These are phyloP conservation scores for Lepus townsendii DNA, from an alignment of 2,797 vertebrate species.

Conservation along the genomic window DNA sequence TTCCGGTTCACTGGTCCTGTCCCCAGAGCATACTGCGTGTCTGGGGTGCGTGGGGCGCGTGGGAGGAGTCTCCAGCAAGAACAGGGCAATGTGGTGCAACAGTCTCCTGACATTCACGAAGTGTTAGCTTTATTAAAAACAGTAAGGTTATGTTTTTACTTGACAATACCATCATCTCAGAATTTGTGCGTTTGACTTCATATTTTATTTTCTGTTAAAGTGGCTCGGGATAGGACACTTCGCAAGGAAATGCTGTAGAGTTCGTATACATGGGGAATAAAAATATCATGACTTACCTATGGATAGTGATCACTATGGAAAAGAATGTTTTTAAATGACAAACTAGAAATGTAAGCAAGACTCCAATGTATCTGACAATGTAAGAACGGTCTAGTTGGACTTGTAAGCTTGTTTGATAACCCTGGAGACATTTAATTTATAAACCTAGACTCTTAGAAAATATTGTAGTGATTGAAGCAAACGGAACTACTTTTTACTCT, in stretches of 20 bases:
- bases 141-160: constrained; percentile 5
- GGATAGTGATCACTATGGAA: background rate
- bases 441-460: background rate
- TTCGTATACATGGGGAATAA: background rate
- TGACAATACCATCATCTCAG: constrained; percentile 20
- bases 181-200: constrained; percentile 36
- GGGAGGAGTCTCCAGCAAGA: background rate
- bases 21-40: background rate
- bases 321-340: constrained; percentile 31
- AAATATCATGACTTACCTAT: background rate
- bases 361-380: background rate
- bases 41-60: background rate
- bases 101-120: background rate
- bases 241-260: constrained; percentile 8
- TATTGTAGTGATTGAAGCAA: background rate
- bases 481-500: background rate
- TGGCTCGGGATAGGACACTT: background rate
- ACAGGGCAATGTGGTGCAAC: background rate
- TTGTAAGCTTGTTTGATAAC: background rate
- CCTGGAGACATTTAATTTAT: background rate
- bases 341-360: background rate
- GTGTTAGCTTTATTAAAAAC: constrained; percentile 17
- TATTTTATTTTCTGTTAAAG: constrained; percentile 14
- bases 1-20: background rate
- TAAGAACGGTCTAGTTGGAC: background rate